These are phyloP conservation scores for Drosophila athabasca DNA, from an alignment of 1,140 invertebrate species.

Conservation along the genomic window DNA sequence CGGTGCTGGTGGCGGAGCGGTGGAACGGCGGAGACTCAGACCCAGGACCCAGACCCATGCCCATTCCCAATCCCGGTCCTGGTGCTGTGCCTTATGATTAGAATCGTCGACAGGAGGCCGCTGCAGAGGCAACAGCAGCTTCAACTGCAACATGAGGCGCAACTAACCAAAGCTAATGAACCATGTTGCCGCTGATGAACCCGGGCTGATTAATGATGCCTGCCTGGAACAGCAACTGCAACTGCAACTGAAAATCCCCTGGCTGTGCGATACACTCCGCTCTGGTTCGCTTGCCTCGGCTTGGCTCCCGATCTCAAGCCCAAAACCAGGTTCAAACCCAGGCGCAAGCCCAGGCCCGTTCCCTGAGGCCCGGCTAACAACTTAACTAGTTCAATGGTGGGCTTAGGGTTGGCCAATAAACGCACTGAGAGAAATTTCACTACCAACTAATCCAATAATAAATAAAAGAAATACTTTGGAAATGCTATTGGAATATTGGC, in stretches of 20 bases:
- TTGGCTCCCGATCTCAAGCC: no score
- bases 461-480: no score
- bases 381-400: slow-evolving; percentile 73
- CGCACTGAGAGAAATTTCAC: slow-evolving; percentile 30
- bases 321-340: neutral
- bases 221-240: slow-evolving; percentile 29
- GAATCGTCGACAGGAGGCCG: slow-evolving; percentile 73
- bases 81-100: slow-evolving; percentile 78
- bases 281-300: no score
- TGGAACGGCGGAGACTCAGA: neutral
- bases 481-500: no score
- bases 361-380: slow-evolving; percentile 70
- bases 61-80: slow-evolving; percentile 22
- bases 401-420: slow-evolving; percentile 61
- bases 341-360: slow-evolving; percentile 10
- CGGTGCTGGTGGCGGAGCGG: neutral
- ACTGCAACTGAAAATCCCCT: slow-evolving; percentile 41
- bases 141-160: slow-evolving; percentile 48
- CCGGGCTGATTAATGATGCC: slow-evolving; percentile 77
- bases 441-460: neutral
- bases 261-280: slow-evolving; percentile 40
- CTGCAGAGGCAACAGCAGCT: slow-evolving; percentile 28
- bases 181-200: slow-evolving; percentile 80
- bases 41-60: slow-evolving; percentile 7
- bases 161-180: slow-evolving; percentile 77